Conservation (phyloP, 2,113 vertebrate species). For the Chaetorhynchus papuensis region DNA sequence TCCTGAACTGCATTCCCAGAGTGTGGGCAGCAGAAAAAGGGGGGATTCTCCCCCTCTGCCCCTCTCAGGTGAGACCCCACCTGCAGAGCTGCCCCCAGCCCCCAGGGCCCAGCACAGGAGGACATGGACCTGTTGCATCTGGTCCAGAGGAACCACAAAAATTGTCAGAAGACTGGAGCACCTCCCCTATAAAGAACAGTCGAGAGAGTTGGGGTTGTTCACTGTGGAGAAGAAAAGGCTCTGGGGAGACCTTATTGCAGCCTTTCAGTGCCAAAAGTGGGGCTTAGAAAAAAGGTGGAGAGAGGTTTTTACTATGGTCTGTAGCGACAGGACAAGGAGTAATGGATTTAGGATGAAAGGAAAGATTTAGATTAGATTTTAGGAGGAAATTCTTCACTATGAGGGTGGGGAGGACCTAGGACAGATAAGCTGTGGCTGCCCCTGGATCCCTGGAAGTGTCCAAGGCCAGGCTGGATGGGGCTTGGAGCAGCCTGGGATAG, state of each 20-base stretch:
- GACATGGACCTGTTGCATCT: neutral
- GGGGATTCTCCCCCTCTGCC: neutral
- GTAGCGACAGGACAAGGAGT: neutral
- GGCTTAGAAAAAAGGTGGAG: neutral
- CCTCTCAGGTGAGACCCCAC: neutral
- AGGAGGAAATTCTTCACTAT: fast-evolving
- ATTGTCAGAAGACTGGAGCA: neutral
- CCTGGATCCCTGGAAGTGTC: neutral
- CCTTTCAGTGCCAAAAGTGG: neutral
- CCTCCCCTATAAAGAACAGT: neutral
- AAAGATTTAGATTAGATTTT: neutral
- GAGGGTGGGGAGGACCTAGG: neutral
- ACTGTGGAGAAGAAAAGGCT: neutral
- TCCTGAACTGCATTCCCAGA: neutral
- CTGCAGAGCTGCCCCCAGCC: neutral
- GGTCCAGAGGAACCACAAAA: neutral
- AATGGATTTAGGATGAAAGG: neutral
- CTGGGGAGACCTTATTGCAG: neutral
- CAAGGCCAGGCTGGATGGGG: fast-evolving
- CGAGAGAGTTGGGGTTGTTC: neutral
- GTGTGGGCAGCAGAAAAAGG: neutral
- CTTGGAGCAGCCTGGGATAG: neutral
- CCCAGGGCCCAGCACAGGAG: neutral
- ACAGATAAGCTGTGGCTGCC: neutral
- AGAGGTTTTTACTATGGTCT: neutral